Evolutionary conservation across 2,113 vertebrate species (phyloP), one percentile per base, ranked within the genome.

Genomic region (Nibea coibor): DNA sequence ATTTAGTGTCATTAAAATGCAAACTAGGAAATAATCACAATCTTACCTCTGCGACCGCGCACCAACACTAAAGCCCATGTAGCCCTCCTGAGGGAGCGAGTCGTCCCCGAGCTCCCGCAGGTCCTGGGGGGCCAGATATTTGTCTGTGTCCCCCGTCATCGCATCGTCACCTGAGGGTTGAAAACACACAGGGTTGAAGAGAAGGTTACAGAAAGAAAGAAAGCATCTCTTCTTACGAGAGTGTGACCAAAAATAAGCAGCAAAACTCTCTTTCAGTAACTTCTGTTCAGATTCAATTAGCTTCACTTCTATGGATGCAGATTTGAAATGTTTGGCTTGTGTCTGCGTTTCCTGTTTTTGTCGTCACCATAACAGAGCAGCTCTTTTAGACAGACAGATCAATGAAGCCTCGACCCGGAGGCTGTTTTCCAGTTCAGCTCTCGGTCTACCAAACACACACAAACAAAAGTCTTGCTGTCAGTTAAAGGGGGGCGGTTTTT

Each of bases 61-160:
- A 10, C 97, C 98, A 0, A 99, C 94, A 74, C 98, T 99, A 74
- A 99, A 99, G 91, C 97, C 98, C 96, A 99, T 95, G 88, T 99
- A 99, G 54, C 98, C 97, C 75, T 99, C 98, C 5, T 97, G 97
- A 10, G 98, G 98, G 63, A 99, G 93, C 4, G 98, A 99, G 87
- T 99, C 98, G 28, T 99, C 98, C 12, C 98, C 98, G 81, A 99
- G 80, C 82, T 99, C 98, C 53, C 98, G 96, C 63, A 99, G 95
- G 83, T 99, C 98, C 81, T 99, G 97, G 0, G 98, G 98, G 72
- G 97, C 97, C 1, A 99, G 95, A 85, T 99, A 99, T 69, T 99
- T 99, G 93, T 98, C 98, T 0, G 97, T 98, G 54, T 99, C 97
- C 31, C 97, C 97, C 43, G 98, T 98, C 96, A 99, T 96, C 1